These are phyloP conservation scores for Ophion costatus DNA, from an alignment of 2,888 invertebrate genomes.

Conservation along the genomic window DNA sequence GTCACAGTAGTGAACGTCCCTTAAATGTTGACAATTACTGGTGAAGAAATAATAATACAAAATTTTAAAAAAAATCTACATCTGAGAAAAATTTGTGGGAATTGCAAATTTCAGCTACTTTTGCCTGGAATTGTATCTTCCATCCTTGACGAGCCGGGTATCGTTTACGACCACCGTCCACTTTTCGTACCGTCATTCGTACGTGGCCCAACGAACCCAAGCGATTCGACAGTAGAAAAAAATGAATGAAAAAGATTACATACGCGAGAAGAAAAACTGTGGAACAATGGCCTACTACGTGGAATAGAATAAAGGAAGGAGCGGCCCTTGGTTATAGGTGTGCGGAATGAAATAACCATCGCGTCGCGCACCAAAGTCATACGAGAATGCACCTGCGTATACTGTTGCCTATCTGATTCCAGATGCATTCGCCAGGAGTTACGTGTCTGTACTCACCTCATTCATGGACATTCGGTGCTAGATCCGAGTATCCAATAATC, in stretches of 20 bases:
- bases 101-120: too few species aligned
- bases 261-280: neutral
- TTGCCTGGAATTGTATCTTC: too few species aligned
- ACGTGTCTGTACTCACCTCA: constrained; percentile 3
- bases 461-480: neutral
- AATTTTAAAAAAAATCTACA: too few species aligned
- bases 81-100: too few species aligned
- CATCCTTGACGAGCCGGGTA: too few species aligned
- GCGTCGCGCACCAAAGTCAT: constrained; percentile 25
- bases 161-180: too few species aligned
- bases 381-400: constrained; percentile 43
- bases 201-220: too few species aligned
- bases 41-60: too few species aligned
- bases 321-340: constrained; percentile 59
- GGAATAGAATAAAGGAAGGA: constrained; percentile 61
- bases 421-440: constrained; percentile 26
- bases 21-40: too few species aligned
- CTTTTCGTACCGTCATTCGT: too few species aligned
- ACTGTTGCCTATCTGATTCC: constrained; percentile 27
- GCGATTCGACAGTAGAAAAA: neutral
- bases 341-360: constrained; percentile 48
- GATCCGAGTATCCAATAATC: neutral
- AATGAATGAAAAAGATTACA: neutral
- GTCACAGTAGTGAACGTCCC: too few species aligned
- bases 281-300: constrained; percentile 47